Base-by-base conservation (phyloP, 2,797 vertebrate genomes). In the Scarus forsteni region DNA sequence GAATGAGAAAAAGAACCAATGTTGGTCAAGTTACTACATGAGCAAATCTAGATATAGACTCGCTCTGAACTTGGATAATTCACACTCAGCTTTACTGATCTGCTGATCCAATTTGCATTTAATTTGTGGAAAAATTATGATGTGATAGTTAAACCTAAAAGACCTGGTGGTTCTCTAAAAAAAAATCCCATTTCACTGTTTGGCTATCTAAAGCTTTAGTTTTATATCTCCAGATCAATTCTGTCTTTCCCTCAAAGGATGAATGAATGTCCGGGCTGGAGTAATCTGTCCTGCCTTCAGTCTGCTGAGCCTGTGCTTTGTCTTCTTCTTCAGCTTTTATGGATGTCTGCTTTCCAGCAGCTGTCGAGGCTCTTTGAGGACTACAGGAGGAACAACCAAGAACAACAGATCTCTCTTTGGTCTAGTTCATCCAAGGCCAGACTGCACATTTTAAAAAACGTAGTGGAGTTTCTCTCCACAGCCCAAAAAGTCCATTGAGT, bases 231-330 rank as follows among this genome's bases (percentile, higher is more conserved):
- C 57, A 45, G 44, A 89, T 89, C 83, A 86, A 87, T 83, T 74
- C 73, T 80, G 75, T 75, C 73, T 83, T 79, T 83, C 73, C 70
- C 84, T 87, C 75, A 70, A 80, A 85, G 80, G 77, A 83, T 83
- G 77, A 80, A 86, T 88, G 87, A 72, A 68, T 53, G 89, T 87
- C 78, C 68, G 19, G 46, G 66, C 60, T 11, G 0, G 74, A 53
- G 84, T 83, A 80, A 89, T 89, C 77, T 81, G 64, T 88, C 76
- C 84, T 77, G 79, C 80, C 74, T 82, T 83, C 81, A 84, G 72
- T 79, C 83, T 58, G 72, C 67, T 81, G 75, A 88, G 77, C 62
- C 70, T 62, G 77, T 65, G 78, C 81, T 91, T 89, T 88, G 83
- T 90, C 85, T 87, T 85, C 62, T 60, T 18, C 46, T 76, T 69